These are phyloP conservation scores for Rallus crepitans DNA, from an alignment of 2,797 vertebrate genomes.

Conservation along the genomic window DNA sequence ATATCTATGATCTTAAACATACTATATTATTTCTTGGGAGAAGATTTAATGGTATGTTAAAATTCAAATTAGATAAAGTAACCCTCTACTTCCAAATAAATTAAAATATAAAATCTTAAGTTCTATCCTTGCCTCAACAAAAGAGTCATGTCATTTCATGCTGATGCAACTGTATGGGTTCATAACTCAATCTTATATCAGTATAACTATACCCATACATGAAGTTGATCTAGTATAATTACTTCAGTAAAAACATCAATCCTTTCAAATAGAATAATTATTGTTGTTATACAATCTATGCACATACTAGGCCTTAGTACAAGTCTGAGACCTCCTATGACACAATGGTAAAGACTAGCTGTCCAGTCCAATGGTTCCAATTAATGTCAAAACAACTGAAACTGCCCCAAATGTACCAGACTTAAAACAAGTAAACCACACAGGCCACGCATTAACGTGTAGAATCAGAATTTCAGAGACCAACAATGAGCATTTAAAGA, in stretches of 20 bases:
- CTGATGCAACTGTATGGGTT: neutral
- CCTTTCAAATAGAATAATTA: neutral
- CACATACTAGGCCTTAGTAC: neutral
- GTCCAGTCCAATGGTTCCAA: neutral
- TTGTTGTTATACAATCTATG: neutral
- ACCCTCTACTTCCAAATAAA: slow-evolving; percentile 20
- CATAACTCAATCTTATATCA: neutral
- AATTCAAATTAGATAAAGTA: slow-evolving; percentile 20
- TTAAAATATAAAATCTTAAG: neutral
- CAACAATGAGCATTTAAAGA: neutral
- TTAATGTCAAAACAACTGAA: neutral
- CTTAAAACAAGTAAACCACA: neutral
- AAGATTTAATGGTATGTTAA: slow-evolving; percentile 10
- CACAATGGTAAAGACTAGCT: neutral
- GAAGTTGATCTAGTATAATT: slow-evolving; percentile 7
- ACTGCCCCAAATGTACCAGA: neutral
- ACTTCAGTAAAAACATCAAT: slow-evolving; percentile 9
- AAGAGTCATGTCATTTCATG: neutral
- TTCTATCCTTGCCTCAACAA: neutral
- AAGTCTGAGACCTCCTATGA: neutral
- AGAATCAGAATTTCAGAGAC: slow-evolving; percentile 14
- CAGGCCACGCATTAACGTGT: neutral
- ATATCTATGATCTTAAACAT: neutral
- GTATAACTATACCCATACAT: neutral
- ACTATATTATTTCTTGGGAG: neutral